These are phyloP conservation scores for Falco rusticolus DNA, from an alignment of 2,797 vertebrate genomes.

Conservation along the genomic window DNA sequence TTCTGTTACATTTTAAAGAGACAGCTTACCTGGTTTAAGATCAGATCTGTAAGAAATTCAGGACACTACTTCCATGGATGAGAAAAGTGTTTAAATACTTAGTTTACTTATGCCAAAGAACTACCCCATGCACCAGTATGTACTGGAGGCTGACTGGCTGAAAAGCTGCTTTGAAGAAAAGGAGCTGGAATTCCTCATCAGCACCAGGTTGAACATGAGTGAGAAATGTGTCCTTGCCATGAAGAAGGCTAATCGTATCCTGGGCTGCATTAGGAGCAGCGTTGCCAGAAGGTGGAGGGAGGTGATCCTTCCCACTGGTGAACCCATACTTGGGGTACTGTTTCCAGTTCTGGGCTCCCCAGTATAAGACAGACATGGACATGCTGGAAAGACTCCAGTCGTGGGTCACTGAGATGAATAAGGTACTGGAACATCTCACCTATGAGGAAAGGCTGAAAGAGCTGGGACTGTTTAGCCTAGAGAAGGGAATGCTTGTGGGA, in stretches of 20 bases:
- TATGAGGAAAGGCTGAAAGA: not conserved
- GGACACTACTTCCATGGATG: not conserved
- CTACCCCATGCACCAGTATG: not conserved
- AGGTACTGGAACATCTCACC: not conserved
- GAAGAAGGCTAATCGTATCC: not conserved
- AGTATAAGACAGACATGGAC: not conserved
- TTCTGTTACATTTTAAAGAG: not conserved
- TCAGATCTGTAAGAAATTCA: not conserved
- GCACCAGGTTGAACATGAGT: not conserved
- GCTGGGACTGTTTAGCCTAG: not conserved
- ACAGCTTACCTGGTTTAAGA: not conserved
- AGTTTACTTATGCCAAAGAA: not conserved
- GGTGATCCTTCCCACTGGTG: not conserved
- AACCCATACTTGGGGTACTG: not conserved
- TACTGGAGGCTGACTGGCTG: not conserved
- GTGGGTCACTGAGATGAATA: not conserved
- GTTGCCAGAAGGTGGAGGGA: not conserved
- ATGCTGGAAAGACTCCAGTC: not conserved
- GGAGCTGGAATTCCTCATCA: not conserved
- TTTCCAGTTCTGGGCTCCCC: not conserved
- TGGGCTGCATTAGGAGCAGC: not conserved
- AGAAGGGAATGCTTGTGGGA: not conserved
- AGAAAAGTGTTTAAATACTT: not conserved
- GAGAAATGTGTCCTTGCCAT: not conserved
- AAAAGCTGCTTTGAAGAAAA: not conserved